Evolutionary conservation across 2,113 vertebrate genomes (phyloP).

Genomic region (Amazona guildingii): DNA sequence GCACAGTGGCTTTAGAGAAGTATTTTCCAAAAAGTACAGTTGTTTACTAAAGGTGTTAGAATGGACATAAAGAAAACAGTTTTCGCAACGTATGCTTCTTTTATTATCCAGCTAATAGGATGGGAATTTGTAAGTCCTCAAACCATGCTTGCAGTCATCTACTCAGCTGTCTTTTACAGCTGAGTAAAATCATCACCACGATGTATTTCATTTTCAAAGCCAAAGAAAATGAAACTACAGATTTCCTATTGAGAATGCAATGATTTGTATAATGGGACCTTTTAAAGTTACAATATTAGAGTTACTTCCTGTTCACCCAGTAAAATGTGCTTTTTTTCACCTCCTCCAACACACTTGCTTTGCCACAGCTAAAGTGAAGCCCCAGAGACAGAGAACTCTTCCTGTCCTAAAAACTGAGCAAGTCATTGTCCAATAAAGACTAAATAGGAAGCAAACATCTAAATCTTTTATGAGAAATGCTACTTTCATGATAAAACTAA

Average conservation of each 20-base stretch:
- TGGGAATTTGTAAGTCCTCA: not conserved
- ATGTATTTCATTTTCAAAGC: not conserved
- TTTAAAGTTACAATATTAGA: not conserved
- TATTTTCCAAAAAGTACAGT: not conserved
- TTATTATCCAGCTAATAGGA: not conserved
- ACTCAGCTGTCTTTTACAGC: not conserved
- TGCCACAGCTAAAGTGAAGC: not conserved
- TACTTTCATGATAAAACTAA: not conserved
- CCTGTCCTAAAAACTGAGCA: not conserved
- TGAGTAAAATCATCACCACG: not conserved
- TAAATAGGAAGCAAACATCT: not conserved
- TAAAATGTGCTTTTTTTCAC: not conserved
- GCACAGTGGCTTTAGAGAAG: not conserved
- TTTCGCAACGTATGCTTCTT: not conserved
- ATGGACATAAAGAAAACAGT: not conserved
- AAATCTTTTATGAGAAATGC: not conserved
- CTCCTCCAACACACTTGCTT: not conserved
- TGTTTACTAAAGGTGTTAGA: not conserved
- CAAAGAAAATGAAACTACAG: not conserved
- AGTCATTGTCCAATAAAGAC: not conserved
- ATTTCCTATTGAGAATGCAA: not conserved
- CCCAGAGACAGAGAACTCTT: not conserved
- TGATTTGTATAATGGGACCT: not conserved
- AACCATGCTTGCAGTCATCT: not conserved
- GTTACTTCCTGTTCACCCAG: not conserved